Percentiles rank a stretch among this genome's conserved stretches.
Conservation (phyloP, 37 sponge, comb jelly and placozoan species). For the Haliclona indistincta region DNA sequence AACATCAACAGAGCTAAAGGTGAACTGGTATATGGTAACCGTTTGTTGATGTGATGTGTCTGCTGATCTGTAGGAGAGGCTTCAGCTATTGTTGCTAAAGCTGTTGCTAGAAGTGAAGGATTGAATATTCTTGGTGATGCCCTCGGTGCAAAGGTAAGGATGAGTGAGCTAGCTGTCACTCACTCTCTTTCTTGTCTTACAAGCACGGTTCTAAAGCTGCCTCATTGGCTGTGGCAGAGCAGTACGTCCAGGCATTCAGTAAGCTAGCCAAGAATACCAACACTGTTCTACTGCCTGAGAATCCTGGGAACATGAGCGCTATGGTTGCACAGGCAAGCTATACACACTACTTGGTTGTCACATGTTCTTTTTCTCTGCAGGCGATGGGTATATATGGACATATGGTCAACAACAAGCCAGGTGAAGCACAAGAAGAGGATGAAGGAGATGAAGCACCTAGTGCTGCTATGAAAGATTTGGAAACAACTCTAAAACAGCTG, state of each 20-base stretch:
- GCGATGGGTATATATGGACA: slow-evolving; percentile 83
- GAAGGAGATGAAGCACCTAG: slow-evolving; percentile 5
- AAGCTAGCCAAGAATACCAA: slow-evolving; percentile 90
- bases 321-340: slow-evolving; percentile 95
- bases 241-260: slow-evolving; percentile 94
- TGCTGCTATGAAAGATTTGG: slow-evolving; percentile 8
- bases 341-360: background rate
- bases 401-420: slow-evolving; percentile 33
- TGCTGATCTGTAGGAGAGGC: slow-evolving; percentile 76
- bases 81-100: slow-evolving; percentile 69
- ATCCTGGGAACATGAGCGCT: slow-evolving; percentile 87
- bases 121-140: slow-evolving; percentile 68
- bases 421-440: background rate
- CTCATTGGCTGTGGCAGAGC: slow-evolving; percentile 85
- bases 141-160: slow-evolving; percentile 53
- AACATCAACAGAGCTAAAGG: slow-evolving; percentile 94
- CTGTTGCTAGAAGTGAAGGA: slow-evolving; percentile 80
- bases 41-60: slow-evolving; percentile 12
- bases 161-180: background rate
- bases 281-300: slow-evolving; percentile 89
- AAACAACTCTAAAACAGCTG: slow-evolving; percentile 19
- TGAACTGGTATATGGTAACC: background rate
- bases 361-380: slow-evolving; percentile 34
- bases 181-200: background rate
- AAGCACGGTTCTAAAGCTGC: slow-evolving; percentile 86